Evolutionary conservation across 2,113 vertebrate species (phyloP).

Genomic region (Felis catus): F.catus_Fca126_mat1.0 CM031412.1:14067501-14068000

Average conservation of each 20-base stretch:
- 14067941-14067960: not conserved
- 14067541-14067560: constrained; percentile 97
- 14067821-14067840: not conserved
- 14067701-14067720: not conserved
- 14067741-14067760: not conserved
- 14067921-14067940: not conserved
- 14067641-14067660: constrained; percentile 4
- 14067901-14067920: not conserved
- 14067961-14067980: not conserved
- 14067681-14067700: not conserved
- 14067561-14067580: constrained; percentile 93
- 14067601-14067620: not conserved
- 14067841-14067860: not conserved
- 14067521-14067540: constrained; percentile 96
- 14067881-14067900: not conserved
- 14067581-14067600: constrained; percentile 28
- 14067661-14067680: not conserved
- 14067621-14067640: not conserved
- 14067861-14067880: not conserved
- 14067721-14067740: not conserved
- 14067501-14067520: constrained; percentile 98
- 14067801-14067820: not conserved
- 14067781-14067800: not conserved
- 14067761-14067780: not conserved
- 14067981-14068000: not conserved